phyloP scores from a whole-genome alignment of 1,140 invertebrate species.

The Camponotus vicinus region DNA sequence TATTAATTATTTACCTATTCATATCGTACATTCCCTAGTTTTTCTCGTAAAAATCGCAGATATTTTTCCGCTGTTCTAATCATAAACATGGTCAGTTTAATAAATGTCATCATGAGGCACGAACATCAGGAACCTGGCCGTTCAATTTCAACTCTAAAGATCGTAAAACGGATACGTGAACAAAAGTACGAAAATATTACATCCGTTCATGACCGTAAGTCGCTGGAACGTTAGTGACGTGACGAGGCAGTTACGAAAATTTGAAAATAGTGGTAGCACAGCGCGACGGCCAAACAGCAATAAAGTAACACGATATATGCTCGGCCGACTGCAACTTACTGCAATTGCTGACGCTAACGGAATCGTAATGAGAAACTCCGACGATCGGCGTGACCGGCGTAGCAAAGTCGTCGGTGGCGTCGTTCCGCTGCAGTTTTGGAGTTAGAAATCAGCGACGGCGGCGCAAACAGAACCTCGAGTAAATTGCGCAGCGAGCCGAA shows the following conservation, averaged over 20 bases:
- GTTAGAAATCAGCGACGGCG: slow-evolving; percentile 50
- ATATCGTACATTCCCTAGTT: not conserved
- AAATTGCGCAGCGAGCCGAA: slow-evolving; percentile 53
- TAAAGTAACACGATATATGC: slow-evolving; percentile 73
- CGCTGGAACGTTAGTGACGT: slow-evolving; percentile 1
- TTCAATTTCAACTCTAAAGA: slow-evolving; percentile 1
- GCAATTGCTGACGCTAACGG: slow-evolving; percentile 70
- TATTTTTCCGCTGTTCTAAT: not conserved
- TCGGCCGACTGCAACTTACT: slow-evolving; percentile 61
- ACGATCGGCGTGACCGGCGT: slow-evolving; percentile 70
- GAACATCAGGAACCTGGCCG: not conserved
- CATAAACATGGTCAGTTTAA: not conserved
- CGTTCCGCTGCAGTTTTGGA: slow-evolving; percentile 59
- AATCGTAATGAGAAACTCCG: slow-evolving; percentile 70
- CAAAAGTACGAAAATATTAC: not conserved
- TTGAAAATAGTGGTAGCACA: slow-evolving; percentile 53
- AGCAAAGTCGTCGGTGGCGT: slow-evolving; percentile 55
- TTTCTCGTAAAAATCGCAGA: not conserved
- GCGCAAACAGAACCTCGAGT: slow-evolving; percentile 38
- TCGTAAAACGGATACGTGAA: not conserved
- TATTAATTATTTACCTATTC: not conserved
- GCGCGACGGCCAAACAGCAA: slow-evolving; percentile 56
- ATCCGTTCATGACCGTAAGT: slow-evolving; percentile 13
- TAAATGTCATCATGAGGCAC: not conserved
- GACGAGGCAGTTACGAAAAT: slow-evolving; percentile 47